phyloP scores from a whole-genome alignment of 2,888 invertebrate species.

The Acheta domesticus region DNA sequence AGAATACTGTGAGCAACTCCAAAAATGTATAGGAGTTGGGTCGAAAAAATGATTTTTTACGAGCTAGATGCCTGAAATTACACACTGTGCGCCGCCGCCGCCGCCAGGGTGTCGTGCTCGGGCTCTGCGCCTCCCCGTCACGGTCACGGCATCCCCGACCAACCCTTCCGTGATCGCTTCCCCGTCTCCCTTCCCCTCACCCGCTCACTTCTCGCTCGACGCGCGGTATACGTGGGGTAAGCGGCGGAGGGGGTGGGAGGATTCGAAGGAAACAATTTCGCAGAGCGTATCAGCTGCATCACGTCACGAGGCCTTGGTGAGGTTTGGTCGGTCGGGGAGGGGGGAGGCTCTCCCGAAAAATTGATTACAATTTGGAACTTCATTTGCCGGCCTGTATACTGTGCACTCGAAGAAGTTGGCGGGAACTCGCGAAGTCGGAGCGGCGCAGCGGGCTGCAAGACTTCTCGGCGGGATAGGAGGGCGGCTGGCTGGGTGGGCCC shows the following conservation, averaged over 20 bases:
- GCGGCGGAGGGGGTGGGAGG: not conserved
- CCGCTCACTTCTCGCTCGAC: not conserved
- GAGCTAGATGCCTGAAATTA: no score
- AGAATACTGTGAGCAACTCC: no score
- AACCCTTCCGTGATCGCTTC: not conserved
- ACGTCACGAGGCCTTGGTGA: not conserved
- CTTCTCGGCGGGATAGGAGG: not conserved
- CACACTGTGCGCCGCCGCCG: no score
- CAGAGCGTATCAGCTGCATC: not conserved
- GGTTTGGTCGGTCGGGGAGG: not conserved
- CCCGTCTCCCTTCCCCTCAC: not conserved
- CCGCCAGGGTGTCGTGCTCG: not conserved
- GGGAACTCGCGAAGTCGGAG: not conserved
- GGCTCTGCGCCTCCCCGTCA: not conserved
- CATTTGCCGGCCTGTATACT: not conserved
- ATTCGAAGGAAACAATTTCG: not conserved
- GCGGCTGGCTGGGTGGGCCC: no score
- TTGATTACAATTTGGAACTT: conserved; percentile 10
- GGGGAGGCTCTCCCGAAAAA: not conserved
- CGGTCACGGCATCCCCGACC: not conserved
- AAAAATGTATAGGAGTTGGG: no score
- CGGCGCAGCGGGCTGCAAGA: not conserved
- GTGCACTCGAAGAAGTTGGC: conserved; percentile 6
- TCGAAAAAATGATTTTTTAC: no score
- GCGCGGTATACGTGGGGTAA: not conserved